Evolutionary conservation across 2,797 vertebrate genomes (phyloP).

Genomic region (Coracias cyanogaster): DNA sequence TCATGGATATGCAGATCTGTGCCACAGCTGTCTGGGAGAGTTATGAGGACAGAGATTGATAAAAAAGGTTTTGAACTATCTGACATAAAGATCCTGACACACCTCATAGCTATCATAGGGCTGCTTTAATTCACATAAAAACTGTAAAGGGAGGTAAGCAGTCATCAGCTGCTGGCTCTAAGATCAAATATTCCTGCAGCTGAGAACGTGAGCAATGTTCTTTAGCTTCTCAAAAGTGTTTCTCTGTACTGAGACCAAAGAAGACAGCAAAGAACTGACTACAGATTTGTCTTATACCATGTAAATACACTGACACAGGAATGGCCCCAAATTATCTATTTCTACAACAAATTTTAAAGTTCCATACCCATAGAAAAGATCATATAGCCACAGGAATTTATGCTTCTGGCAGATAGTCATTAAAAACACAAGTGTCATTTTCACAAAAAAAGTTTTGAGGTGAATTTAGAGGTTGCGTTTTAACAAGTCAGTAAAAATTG

Average conservation of each 20-base stretch:
- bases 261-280: background rate
- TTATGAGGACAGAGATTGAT: background rate
- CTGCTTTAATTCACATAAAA: background rate
- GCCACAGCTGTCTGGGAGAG: background rate
- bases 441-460: background rate
- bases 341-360: background rate
- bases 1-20: background rate
- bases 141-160: background rate
- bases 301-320: background rate
- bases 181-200: background rate
- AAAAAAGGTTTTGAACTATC: background rate
- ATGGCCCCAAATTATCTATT: background rate
- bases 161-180: background rate
- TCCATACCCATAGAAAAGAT: background rate
- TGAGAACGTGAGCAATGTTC: background rate
- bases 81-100: background rate
- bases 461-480: background rate
- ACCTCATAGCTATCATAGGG: background rate
- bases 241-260: background rate
- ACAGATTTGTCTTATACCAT: background rate
- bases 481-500: background rate
- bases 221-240: background rate
- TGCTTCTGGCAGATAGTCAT: background rate
- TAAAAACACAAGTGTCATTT: fast-evolving
- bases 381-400: background rate